Percentiles rank a stretch among this genome's conserved stretches.
phyloP scores from a whole-genome alignment of 2,888 invertebrate species.

The Dryobotodes eremita region DNA sequence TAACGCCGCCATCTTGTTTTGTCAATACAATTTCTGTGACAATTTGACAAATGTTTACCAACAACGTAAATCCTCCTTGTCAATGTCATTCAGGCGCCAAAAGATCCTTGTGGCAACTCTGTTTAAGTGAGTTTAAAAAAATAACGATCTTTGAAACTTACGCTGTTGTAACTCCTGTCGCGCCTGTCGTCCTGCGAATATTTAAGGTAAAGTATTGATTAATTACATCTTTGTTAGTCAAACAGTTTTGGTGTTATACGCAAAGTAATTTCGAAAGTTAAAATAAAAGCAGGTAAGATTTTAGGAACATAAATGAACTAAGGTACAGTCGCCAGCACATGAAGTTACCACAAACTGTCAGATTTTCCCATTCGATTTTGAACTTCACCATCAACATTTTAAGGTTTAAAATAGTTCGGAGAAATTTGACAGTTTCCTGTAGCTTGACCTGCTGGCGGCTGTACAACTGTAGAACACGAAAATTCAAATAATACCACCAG shows the following conservation, averaged over 20 bases:
- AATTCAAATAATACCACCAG: constrained; percentile 21
- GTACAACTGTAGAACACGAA: not conserved
- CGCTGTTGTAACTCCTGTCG: not conserved
- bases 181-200: constrained; percentile 36
- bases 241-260: not conserved
- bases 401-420: too few species aligned
- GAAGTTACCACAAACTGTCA: not conserved
- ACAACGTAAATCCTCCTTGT: not conserved
- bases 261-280: not conserved
- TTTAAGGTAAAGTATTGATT: not conserved
- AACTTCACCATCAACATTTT: too few species aligned
- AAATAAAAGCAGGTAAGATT: not conserved
- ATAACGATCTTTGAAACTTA: constrained; percentile 13
- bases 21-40: not conserved
- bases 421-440: too few species aligned
- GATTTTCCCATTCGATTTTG: too few species aligned
- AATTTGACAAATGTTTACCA: not conserved
- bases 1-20: not conserved
- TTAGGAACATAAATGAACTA: not conserved
- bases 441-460: not conserved
- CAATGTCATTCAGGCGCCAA: not conserved
- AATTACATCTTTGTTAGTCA: not conserved
- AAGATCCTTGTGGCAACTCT: not conserved
- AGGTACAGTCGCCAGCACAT: not conserved
- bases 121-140: not conserved